Percentiles rank a stretch among this genome's conserved stretches.
Evolutionary conservation across 1,140 invertebrate species (phyloP).

Genomic region (Drosophila arawakana): DNA sequence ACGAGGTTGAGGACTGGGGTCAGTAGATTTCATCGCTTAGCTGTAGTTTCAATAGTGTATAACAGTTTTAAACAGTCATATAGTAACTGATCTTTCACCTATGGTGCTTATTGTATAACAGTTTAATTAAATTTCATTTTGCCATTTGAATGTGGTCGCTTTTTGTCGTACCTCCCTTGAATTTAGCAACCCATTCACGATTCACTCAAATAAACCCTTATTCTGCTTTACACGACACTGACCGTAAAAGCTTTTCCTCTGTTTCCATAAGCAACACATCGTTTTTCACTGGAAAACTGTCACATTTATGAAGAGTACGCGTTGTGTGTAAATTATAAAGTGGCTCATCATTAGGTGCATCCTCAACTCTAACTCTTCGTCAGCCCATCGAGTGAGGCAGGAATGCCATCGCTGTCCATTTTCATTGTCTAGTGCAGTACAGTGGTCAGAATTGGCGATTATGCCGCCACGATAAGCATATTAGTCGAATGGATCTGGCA

Average conservation of each 20-base stretch:
- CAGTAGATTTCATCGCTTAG: no score
- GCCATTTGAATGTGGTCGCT: neutral
- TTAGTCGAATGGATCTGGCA: conserved; percentile 43
- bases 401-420: conserved; percentile 55
- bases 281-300: conserved; percentile 38
- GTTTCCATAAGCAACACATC: conserved; percentile 14
- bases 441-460: conserved; percentile 52
- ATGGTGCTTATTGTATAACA: neutral
- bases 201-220: conserved; percentile 30
- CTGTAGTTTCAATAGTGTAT: no score
- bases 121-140: neutral
- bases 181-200: conserved; percentile 25
- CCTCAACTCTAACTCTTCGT: neutral
- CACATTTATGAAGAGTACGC: conserved; percentile 46
- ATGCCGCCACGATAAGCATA: conserved; percentile 72
- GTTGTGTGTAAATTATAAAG: conserved; percentile 54
- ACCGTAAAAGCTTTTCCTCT: conserved; percentile 11
- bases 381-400: conserved; percentile 9
- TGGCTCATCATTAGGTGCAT: conserved; percentile 31
- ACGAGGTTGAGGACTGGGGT: no score
- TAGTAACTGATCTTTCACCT: no score
- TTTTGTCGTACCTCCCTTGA: neutral
- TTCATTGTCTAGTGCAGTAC: conserved; percentile 45
- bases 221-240: conserved; percentile 30
- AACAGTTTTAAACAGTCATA: no score